Base-by-base conservation (phyloP, 2,113 vertebrate species). In the Bos javanicus region DNA sequence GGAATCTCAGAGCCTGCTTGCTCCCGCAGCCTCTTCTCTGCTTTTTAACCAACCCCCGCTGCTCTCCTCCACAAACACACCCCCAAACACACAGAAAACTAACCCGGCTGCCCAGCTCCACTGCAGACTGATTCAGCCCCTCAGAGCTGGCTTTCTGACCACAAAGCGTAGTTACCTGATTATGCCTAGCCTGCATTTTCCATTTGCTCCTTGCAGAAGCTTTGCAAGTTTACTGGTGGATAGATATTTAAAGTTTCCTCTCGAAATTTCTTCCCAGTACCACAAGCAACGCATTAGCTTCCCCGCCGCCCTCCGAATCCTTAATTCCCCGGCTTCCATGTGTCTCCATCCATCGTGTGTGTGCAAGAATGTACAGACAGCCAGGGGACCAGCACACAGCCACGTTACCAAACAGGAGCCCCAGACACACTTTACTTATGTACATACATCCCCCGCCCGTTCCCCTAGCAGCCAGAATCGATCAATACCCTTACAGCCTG, bases 241-340 rank as follows among this genome's bases (percentile, higher is more conserved):
- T 97, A 97, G n/a, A 98, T 97, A 97, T 97, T 96, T 95, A 96
- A 98, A 98, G 98, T 98, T 98, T 97, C 78, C 94, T 87, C 91
- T 46, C 62, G 64, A 83, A 94, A 98, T 98, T 97, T 97, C 95
- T 94, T 95, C 80, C 94, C 91, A 57, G 87, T 78, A 92, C 30
- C 84, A 95, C 25, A 92, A 94, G 91, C 93, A 92, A 84, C 80
- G 80, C 94, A 90, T 87, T 54, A 59, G 28, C 93, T 89, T 48
- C 33, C 93, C 85, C 2, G 4, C 57, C 57, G 52, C 91, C 97
- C 94, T 96, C 78, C 4, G 74, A 94, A 80, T 93, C 74, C 30
- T 64, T 87, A 33, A 92, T 85, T 25, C 74, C 92, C 81, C 14
- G 14, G 78, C 82, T 96, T 81, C 17, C 87, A 54, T 89, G 94